Evolutionary conservation across 2,888 invertebrate species (phyloP).

Genomic region (Drosophila kanekoi): DNA sequence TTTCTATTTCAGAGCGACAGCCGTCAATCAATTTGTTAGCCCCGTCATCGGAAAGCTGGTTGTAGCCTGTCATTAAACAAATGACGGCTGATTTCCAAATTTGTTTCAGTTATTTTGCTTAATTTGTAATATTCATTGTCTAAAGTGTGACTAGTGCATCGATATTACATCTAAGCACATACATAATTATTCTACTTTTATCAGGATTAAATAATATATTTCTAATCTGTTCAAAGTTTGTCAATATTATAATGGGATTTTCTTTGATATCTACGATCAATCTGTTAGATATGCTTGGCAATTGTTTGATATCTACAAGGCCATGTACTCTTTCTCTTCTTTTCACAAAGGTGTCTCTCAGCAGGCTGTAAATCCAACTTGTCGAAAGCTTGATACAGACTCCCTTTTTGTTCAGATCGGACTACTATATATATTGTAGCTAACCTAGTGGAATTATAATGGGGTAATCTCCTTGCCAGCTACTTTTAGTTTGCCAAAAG

Average conservation of each 20-base stretch:
- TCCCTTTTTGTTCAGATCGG: too few species aligned
- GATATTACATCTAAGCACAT: conserved; percentile 29
- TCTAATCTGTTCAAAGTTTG: background rate
- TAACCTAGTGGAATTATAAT: too few species aligned
- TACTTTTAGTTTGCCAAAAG: background rate
- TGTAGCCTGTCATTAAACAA: conserved; percentile 76
- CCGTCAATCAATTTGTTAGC: conserved; percentile 80
- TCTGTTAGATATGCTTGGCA: background rate
- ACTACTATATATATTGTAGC: too few species aligned
- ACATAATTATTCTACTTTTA: conserved; percentile 1
- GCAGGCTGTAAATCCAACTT: background rate
- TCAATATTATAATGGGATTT: background rate
- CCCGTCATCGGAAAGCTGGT: conserved; percentile 53
- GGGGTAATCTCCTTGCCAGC: too few species aligned
- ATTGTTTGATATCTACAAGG: too few species aligned
- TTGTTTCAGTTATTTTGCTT: conserved; percentile 67
- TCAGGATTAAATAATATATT: background rate
- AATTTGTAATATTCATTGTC: conserved; percentile 59
- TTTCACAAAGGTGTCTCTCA: background rate
- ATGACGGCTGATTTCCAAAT: conserved; percentile 78
- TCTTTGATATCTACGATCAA: background rate
- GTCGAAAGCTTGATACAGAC: too few species aligned
- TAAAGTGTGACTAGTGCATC: conserved; percentile 29
- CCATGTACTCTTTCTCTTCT: too few species aligned
- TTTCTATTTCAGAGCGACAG: conserved; percentile 74